Conservation (phyloP, 1,140 invertebrate genomes). For the Zaprionus lachaisei region DNA sequence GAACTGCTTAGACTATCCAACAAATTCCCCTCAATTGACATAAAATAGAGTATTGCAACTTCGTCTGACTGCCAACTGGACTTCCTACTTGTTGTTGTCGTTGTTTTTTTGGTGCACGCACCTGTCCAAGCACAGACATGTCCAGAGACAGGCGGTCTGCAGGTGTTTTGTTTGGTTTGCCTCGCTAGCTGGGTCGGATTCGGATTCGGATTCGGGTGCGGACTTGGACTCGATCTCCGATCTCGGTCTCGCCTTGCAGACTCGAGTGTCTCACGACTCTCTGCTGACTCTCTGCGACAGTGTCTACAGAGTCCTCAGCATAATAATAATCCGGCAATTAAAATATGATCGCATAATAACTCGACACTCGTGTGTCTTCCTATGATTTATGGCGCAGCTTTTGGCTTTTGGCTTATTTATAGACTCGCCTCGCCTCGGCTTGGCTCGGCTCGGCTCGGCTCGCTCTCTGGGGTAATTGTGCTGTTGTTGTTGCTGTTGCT, state of each 20-base stretch:
- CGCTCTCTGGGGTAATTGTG: constrained; percentile 63
- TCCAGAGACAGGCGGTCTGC: constrained; percentile 75
- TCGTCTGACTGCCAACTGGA: neutral
- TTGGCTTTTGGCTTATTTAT: constrained; percentile 71
- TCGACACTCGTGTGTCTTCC: constrained; percentile 80
- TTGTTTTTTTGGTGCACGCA: constrained; percentile 59
- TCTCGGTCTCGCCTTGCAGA: constrained; percentile 17
- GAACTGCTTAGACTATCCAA: neutral
- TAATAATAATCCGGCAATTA: constrained; percentile 83
- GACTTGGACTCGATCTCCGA: constrained; percentile 17
- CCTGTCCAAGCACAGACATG: constrained; percentile 65
- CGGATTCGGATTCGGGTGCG: neutral
- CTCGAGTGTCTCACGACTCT: constrained; percentile 16
- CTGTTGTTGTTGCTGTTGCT: constrained; percentile 27
- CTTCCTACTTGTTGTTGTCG: constrained; percentile 33
- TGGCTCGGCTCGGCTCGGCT: neutral
- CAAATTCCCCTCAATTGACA: neutral
- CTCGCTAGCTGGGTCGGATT: constrained; percentile 19
- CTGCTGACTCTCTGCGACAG: neutral
- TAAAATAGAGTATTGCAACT: constrained; percentile 8
- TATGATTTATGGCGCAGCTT: constrained; percentile 78
- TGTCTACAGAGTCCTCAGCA: constrained; percentile 43
- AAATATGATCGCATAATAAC: constrained; percentile 83
- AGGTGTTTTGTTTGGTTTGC: constrained; percentile 78
- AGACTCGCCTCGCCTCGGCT: constrained; percentile 35